Conservation (phyloP, 2,113 vertebrate species). For the Gavia stellata region DNA sequence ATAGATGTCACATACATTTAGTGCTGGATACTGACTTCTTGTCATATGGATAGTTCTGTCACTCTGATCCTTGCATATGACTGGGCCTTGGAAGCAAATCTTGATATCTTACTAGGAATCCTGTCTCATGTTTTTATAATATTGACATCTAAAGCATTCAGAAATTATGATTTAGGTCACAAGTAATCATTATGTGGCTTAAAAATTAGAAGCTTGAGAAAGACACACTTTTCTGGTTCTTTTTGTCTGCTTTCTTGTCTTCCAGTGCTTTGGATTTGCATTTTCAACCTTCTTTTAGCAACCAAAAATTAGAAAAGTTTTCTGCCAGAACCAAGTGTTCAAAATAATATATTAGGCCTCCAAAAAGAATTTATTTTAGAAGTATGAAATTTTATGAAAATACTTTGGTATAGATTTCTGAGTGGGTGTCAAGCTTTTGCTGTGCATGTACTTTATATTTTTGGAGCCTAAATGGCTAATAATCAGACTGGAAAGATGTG, state of each 20-base stretch:
- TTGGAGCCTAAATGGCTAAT: background rate
- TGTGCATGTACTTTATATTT: background rate
- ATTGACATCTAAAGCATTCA: background rate
- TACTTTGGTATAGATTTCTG: background rate
- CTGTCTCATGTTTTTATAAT: background rate
- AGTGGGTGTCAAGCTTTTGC: background rate
- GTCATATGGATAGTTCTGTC: background rate
- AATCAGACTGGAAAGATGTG: background rate
- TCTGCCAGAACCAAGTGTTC: background rate
- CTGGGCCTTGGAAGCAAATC: background rate
- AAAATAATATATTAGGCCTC: background rate
- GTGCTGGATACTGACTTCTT: background rate
- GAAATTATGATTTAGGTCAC: background rate
- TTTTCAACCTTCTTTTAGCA: background rate
- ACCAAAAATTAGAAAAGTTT: background rate
- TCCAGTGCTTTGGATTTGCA: background rate
- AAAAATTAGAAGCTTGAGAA: background rate
- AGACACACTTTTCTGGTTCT: background rate
- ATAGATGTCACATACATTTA: background rate
- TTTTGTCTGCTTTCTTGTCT: background rate
- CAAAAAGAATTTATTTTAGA: background rate
- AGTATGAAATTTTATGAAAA: background rate
- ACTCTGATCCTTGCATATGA: background rate
- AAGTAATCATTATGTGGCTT: background rate
- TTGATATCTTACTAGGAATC: background rate